These are phyloP conservation scores for Oreortyx pictus DNA, from an alignment of 2,797 vertebrate genomes.

Conservation along the genomic window DNA sequence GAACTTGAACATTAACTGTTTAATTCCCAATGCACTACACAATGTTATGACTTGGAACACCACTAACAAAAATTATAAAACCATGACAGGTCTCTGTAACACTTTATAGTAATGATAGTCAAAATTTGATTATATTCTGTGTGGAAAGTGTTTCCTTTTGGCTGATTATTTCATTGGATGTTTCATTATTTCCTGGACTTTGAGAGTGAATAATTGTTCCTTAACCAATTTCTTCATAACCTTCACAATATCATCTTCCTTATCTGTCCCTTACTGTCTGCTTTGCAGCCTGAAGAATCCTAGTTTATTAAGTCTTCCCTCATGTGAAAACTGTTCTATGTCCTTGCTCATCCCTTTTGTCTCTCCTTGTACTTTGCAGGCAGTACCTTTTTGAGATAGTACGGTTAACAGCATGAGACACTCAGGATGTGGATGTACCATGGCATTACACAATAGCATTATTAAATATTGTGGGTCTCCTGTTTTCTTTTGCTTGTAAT, in stretches of 20 bases:
- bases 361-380: background rate
- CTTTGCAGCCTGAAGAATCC: background rate
- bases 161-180: background rate
- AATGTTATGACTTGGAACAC: no score
- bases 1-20: no score
- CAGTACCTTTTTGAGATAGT: background rate
- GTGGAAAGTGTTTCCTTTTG: background rate
- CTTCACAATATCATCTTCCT: background rate
- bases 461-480: background rate
- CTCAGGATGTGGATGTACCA: background rate
- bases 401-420: constrained; percentile 12
- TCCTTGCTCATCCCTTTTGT: constrained; percentile 25
- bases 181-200: background rate
- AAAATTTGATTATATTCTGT: background rate
- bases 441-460: background rate
- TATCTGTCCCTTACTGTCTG: background rate
- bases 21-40: no score
- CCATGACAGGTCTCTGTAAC: background rate
- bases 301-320: constrained; percentile 18
- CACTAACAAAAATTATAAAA: no score
- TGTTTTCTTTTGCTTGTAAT: background rate
- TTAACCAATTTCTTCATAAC: background rate
- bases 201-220: background rate
- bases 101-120: background rate
- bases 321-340: background rate